Evolutionary conservation across 2,113 vertebrate species (phyloP).

Genomic region (Peucedramus taeniatus): DNA sequence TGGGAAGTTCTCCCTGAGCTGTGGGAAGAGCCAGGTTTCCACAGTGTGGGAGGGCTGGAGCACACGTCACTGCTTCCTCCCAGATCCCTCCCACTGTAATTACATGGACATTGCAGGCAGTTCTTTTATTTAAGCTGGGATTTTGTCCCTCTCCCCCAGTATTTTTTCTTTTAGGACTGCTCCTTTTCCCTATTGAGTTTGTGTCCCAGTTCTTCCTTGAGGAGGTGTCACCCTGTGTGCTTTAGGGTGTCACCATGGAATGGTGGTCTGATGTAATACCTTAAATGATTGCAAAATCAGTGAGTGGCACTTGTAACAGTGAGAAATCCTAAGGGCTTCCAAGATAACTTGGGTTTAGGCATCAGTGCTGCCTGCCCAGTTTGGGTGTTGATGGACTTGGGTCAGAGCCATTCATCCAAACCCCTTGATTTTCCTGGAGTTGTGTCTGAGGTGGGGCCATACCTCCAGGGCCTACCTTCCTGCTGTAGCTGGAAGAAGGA

Average conservation of each 20-base stretch:
- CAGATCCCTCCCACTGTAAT: neutral
- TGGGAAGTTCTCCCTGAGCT: neutral
- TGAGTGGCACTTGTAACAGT: neutral
- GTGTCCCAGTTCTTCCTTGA: neutral
- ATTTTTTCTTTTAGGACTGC: neutral
- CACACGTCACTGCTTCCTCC: neutral
- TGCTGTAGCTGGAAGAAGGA: neutral
- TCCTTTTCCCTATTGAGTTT: neutral
- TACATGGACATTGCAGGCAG: neutral
- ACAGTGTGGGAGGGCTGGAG: neutral
- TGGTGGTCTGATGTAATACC: neutral
- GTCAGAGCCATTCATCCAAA: neutral
- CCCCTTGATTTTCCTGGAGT: neutral
- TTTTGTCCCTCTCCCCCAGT: neutral
- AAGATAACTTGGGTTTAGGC: neutral
- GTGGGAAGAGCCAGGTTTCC: neutral
- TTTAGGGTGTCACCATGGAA: neutral
- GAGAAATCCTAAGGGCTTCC: neutral
- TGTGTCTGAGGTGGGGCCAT: neutral
- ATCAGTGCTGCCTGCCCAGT: neutral
- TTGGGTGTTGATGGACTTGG: neutral
- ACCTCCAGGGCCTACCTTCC: too few species aligned
- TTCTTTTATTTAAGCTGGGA: neutral
- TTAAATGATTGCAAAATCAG: neutral
- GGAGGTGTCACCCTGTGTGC: neutral